Percentiles rank a stretch among this genome's conserved stretches.
Conservation (phyloP, 2,888 invertebrate species). For the Ophioninae sp. region DNA sequence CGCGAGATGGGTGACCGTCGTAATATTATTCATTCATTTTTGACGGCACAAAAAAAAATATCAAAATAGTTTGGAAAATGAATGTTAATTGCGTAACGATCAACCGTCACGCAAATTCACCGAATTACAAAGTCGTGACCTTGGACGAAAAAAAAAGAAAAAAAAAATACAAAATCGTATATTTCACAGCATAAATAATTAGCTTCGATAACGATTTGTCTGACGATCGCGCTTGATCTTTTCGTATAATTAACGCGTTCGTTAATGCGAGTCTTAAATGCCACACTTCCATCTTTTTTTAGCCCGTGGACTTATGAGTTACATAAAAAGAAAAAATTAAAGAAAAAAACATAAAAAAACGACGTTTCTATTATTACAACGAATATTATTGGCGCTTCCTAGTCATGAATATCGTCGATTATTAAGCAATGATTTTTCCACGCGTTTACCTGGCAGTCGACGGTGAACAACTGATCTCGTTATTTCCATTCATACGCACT, state of each 20-base stretch:
- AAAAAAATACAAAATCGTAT: no score
- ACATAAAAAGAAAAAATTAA: no score
- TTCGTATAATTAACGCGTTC: neutral
- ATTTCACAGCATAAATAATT: no score
- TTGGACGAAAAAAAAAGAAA: no score
- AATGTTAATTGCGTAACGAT: no score
- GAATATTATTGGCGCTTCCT: neutral
- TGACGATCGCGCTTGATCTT: no score
- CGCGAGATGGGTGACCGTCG: neutral
- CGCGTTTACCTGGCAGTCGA: neutral
- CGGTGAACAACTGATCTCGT: constrained; percentile 28
- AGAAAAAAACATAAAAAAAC: no score
- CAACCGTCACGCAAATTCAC: no score
- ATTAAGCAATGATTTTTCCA: neutral
- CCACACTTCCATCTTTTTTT: constrained; percentile 24
- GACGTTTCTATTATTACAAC: constrained; percentile 1
- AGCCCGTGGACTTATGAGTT: neutral
- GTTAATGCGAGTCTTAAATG: neutral
- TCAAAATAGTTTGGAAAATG: no score
- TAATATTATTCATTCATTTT: neutral
- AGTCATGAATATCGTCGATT: neutral
- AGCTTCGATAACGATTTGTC: no score
- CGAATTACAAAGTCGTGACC: no score
- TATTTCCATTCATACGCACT: neutral
- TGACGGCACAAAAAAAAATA: neutral